A percentile compares a stretch with the other conserved stretches of the same genome.
These are phyloP conservation scores for Vipera ursinii DNA, from an alignment of 2,797 vertebrate genomes.

Conservation along the genomic window DNA sequence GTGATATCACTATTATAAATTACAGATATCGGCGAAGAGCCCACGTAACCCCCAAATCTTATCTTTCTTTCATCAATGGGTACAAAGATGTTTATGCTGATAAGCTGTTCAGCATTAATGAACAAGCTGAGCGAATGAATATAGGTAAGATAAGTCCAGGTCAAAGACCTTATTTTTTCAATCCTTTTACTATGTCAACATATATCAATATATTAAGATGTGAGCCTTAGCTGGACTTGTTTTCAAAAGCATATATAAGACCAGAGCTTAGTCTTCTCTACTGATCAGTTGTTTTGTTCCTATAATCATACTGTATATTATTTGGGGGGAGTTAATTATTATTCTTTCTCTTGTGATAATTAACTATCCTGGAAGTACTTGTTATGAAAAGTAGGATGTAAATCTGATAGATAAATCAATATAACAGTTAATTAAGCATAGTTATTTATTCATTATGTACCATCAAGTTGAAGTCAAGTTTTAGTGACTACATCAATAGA, in stretches of 20 bases:
- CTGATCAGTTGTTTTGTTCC: neutral
- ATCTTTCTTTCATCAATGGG: slow-evolving; percentile 69
- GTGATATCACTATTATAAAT: neutral
- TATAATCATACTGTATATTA: neutral
- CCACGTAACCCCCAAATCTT: slow-evolving; percentile 74
- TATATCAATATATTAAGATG: neutral
- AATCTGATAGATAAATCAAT: neutral
- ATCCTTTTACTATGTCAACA: neutral
- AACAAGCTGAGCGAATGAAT: slow-evolving; percentile 81
- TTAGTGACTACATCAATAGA: too few relatives aligned
- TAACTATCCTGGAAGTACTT: neutral
- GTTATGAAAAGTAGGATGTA: neutral
- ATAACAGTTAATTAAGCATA: neutral
- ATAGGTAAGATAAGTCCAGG: slow-evolving; percentile 72
- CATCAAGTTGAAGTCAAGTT: neutral
- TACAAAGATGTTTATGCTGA: slow-evolving; percentile 78
- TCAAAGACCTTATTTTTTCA: neutral
- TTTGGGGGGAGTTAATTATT: neutral
- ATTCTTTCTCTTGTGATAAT: neutral
- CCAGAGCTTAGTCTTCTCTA: neutral
- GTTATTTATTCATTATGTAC: neutral
- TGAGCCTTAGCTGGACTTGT: neutral
- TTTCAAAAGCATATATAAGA: neutral
- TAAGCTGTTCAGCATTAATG: slow-evolving; percentile 76
- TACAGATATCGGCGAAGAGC: slow-evolving; percentile 73